These are phyloP conservation scores for Stegodyphus dumicola DNA, from an alignment of 1,140 invertebrate species.

Conservation along the genomic window DNA sequence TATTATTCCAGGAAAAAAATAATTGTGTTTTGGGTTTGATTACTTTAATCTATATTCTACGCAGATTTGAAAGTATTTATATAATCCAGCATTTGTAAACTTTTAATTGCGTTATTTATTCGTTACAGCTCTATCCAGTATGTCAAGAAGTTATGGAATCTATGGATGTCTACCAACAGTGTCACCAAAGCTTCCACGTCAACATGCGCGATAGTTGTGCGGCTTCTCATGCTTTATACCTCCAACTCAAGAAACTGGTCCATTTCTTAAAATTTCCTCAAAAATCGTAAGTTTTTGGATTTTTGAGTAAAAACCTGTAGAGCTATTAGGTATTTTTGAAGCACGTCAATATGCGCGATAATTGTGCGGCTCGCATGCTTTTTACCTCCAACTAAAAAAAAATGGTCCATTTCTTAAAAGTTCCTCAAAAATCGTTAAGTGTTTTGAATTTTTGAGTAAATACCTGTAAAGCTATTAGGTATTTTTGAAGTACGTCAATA, in stretches of 20 bases:
- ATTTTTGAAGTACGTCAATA: too few species aligned
- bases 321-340: too few species aligned
- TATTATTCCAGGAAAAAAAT: too few species aligned
- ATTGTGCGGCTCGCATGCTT: conserved; percentile 31
- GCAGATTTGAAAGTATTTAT: too few species aligned
- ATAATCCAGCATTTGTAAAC: too few species aligned
- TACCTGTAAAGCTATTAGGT: too few species aligned
- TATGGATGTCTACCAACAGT: conserved; percentile 29
- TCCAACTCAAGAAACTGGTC: conserved; percentile 23
- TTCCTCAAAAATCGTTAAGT: not conserved
- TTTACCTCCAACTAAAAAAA: conserved; percentile 37
- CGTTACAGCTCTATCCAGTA: conserved; percentile 13
- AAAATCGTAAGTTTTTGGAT: not conserved
- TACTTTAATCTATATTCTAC: too few species aligned
- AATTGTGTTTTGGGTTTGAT: too few species aligned
- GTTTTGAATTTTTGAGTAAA: too few species aligned
- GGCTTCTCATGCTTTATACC: conserved; percentile 31
- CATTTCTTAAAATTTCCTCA: not conserved
- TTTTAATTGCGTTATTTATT: not conserved
- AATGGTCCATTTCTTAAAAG: not conserved
- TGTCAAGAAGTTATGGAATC: conserved; percentile 29
- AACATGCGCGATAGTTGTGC: conserved; percentile 46
- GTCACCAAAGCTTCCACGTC: conserved; percentile 40
- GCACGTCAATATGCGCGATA: conserved; percentile 44
- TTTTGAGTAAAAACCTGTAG: too few species aligned